A percentile compares a stretch with the other conserved stretches of the same genome.
These are phyloP conservation scores for Drosophila paulistorum DNA, from an alignment of 1,140 invertebrate species.

Conservation along the genomic window DNA sequence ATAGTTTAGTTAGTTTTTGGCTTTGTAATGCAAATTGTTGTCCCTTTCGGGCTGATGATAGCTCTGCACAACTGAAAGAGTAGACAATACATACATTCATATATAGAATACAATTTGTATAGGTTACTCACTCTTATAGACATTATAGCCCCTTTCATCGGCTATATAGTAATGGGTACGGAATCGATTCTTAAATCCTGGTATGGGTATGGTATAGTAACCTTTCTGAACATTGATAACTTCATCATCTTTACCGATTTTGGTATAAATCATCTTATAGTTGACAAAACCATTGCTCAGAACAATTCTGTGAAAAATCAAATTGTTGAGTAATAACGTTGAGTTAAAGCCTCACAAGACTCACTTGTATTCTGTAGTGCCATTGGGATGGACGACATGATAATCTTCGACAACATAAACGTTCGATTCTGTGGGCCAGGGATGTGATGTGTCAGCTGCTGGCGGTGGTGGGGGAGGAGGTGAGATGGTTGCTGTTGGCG, in stretches of 20 bases:
- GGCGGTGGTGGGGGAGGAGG: not conserved
- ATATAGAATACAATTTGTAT: too few relatives aligned
- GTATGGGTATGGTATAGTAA: slow-evolving; percentile 64
- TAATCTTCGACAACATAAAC: slow-evolving; percentile 69
- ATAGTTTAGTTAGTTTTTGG: slow-evolving; percentile 32
- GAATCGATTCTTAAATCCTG: slow-evolving; percentile 41
- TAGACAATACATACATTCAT: not conserved
- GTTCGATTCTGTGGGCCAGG: slow-evolving; percentile 22
- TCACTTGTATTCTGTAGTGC: slow-evolving; percentile 72
- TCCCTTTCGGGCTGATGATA: slow-evolving; percentile 23
- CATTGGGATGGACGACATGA: slow-evolving; percentile 64
- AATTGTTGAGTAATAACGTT: not conserved
- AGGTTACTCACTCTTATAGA: slow-evolving; percentile 57
- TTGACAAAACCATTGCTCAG: slow-evolving; percentile 71
- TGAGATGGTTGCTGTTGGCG: slow-evolving; percentile 2
- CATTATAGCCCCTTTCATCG: slow-evolving; percentile 69
- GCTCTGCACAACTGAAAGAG: slow-evolving; percentile 40
- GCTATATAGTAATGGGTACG: slow-evolving; percentile 70
- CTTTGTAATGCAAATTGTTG: slow-evolving; percentile 32
- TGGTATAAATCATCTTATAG: slow-evolving; percentile 64
- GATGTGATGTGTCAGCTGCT: slow-evolving; percentile 22
- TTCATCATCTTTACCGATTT: slow-evolving; percentile 35
- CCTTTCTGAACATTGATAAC: slow-evolving; percentile 68
- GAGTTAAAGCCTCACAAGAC: not conserved
- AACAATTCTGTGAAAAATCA: slow-evolving; percentile 46